Evolutionary conservation across 2,888 invertebrate species (phyloP).

Genomic region (Elmis aenea): DNA sequence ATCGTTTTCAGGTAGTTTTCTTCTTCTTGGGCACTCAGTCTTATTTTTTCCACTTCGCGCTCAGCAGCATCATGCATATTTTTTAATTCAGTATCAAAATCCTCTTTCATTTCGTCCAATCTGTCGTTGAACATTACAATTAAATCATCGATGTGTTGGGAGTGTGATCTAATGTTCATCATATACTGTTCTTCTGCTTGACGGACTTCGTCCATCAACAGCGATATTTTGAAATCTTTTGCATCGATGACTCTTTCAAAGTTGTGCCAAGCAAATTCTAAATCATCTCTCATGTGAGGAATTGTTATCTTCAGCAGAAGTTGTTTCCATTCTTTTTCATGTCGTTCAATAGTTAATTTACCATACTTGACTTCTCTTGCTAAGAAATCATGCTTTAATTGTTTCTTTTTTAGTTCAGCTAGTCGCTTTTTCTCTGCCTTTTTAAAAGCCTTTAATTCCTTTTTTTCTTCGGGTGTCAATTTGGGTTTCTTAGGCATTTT

Average conservation of each 20-base stretch:
- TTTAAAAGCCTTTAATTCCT: conserved; percentile 23
- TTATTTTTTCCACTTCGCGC: conserved; percentile 44
- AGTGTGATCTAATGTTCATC: conserved; percentile 39
- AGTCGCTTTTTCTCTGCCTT: conserved; percentile 31
- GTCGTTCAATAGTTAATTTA: conserved; percentile 34
- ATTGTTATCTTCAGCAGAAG: conserved; percentile 42
- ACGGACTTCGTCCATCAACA: conserved; percentile 44
- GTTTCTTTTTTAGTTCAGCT: conserved; percentile 30
- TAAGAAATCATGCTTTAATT: conserved; percentile 37
- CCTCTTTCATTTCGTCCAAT: conserved; percentile 36
- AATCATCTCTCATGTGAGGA: conserved; percentile 42
- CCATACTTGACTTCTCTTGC: conserved; percentile 43
- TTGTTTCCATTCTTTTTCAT: conserved; percentile 43
- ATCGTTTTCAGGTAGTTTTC: conserved; percentile 49
- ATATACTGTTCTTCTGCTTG: conserved; percentile 45
- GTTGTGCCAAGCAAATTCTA: conserved; percentile 44
- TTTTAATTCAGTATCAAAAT: conserved; percentile 33
- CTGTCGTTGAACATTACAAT: conserved; percentile 38
- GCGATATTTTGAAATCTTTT: conserved; percentile 45
- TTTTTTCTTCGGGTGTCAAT: conserved; percentile 27
- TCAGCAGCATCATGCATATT: conserved; percentile 46
- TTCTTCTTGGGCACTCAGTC: conserved; percentile 46
- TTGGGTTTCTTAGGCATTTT: conserved; percentile 18
- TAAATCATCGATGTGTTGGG: conserved; percentile 42
- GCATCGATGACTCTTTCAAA: conserved; percentile 48